These are phyloP conservation scores for Argyra leucocephala DNA, from an alignment of 2,888 invertebrate genomes.

Conservation along the genomic window DNA sequence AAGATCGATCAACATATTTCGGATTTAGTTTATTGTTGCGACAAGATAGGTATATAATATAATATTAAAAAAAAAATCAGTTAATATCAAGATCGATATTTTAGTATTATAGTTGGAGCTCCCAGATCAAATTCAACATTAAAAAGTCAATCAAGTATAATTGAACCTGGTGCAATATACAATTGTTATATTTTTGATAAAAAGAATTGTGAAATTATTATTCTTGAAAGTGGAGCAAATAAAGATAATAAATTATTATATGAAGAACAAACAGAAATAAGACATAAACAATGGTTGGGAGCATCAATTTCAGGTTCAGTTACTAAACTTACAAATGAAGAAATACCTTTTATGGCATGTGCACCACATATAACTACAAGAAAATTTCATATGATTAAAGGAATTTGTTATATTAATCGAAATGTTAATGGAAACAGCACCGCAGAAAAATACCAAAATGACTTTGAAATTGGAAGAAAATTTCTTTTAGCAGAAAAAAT, in stretches of 20 bases:
- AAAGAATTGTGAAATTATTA: conserved; percentile 37
- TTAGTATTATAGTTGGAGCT: conserved; percentile 47
- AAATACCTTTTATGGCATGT: conserved; percentile 39
- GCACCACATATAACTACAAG: conserved; percentile 31
- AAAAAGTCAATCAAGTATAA: conserved; percentile 35
- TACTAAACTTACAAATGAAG: conserved; percentile 39
- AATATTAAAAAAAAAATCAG: background rate
- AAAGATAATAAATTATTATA: conserved; percentile 30
- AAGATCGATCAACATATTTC: background rate
- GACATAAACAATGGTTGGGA: conserved; percentile 47
- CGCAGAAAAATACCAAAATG: background rate
- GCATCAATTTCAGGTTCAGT: conserved; percentile 45
- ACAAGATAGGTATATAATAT: background rate
- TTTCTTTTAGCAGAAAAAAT: background rate
- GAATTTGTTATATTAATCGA: background rate
- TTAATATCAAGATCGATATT: conserved; percentile 16
- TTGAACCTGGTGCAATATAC: conserved; percentile 49
- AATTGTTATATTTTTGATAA: conserved; percentile 37
- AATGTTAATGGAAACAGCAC: background rate
- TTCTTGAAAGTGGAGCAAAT: conserved; percentile 40
- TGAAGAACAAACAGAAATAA: conserved; percentile 37
- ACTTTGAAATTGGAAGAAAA: background rate
- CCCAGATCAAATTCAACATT: conserved; percentile 47
- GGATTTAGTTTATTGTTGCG: background rate
- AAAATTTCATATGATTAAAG: background rate